Conservation (phyloP, 2,797 vertebrate species). For the Crossoptilon crossoptilon region DNA sequence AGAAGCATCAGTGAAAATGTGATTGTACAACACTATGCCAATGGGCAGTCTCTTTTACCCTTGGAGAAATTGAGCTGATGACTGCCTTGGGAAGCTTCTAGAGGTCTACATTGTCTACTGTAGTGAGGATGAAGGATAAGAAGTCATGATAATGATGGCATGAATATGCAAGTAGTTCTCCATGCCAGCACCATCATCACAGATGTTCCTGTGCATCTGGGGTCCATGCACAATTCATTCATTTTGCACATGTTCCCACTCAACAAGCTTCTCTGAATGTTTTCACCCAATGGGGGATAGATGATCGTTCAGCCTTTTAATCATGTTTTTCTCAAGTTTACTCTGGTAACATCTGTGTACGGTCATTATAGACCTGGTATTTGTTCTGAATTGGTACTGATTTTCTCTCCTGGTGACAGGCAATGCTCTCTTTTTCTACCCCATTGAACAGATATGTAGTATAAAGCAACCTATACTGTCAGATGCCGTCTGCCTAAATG, state of each 20-base stretch:
- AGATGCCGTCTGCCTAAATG: not conserved
- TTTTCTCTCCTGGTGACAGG: not conserved
- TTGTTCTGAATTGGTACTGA: not conserved
- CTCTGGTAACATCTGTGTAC: slow-evolving; percentile 70
- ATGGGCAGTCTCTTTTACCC: not conserved
- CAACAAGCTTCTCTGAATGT: slow-evolving; percentile 20
- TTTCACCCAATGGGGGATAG: slow-evolving; percentile 36
- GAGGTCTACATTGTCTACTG: fast-evolving
- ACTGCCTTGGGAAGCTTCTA: not conserved
- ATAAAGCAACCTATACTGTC: not conserved
- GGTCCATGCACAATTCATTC: slow-evolving; percentile 10
- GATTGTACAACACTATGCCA: not conserved
- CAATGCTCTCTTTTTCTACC: not conserved
- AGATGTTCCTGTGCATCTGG: slow-evolving; percentile 71
- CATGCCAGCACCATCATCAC: slow-evolving; percentile 38
- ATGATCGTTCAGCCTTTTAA: slow-evolving; percentile 57
- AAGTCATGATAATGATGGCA: not conserved
- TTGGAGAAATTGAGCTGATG: not conserved
- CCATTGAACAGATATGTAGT: not conserved
- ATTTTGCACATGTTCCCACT: slow-evolving; percentile 64
- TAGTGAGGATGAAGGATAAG: not conserved
- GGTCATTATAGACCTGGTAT: slow-evolving; percentile 44
- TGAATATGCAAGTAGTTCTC: slow-evolving; percentile 64
- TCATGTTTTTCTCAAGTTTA: slow-evolving; percentile 61
- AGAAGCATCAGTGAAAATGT: not conserved